Percentiles rank a stretch among this genome's conserved stretches.
phyloP scores from a whole-genome alignment of 1,140 invertebrate species.

The Heterodera carotae region DNA sequence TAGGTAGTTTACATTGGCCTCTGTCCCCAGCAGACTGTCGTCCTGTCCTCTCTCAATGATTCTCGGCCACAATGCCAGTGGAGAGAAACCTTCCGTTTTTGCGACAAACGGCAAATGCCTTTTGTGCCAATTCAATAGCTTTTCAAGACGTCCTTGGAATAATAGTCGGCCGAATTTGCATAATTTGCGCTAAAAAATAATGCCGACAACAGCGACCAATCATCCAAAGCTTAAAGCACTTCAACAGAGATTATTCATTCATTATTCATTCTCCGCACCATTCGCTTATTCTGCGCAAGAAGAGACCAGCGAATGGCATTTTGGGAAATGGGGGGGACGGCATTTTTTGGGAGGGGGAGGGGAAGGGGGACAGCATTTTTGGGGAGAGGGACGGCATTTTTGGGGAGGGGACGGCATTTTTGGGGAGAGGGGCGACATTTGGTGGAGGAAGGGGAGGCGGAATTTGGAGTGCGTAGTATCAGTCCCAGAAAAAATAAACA shows the following conservation, averaged over 20 bases:
- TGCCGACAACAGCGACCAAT: neutral
- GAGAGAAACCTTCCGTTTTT: neutral
- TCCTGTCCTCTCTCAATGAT: too few relatives aligned
- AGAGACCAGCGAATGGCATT: neutral
- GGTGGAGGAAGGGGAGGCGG: too few relatives aligned
- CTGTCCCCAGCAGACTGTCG: too few relatives aligned
- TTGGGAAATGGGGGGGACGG: too few relatives aligned
- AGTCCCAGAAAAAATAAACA: neutral
- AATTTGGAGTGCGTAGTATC: too few relatives aligned
- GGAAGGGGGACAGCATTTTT: too few relatives aligned
- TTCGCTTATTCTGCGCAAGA: neutral
- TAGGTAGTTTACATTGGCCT: too few relatives aligned
- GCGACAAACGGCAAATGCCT: neutral
- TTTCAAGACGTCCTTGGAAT: neutral
- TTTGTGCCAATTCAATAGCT: neutral
- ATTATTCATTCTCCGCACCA: neutral
- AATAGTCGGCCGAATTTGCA: constrained; percentile 1
- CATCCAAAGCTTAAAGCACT: neutral
- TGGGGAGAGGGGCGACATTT: too few relatives aligned
- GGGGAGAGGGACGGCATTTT: too few relatives aligned
- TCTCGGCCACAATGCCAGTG: too few relatives aligned
- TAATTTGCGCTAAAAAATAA: constrained; percentile 4
- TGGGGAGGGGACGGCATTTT: too few relatives aligned
- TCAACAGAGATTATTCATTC: neutral
- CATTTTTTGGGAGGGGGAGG: too few relatives aligned